Evolutionary conservation across 2,797 vertebrate genomes (phyloP), one percentile per base, ranked within the genome.

Genomic region (Macrochelys suwanniensis): DNA sequence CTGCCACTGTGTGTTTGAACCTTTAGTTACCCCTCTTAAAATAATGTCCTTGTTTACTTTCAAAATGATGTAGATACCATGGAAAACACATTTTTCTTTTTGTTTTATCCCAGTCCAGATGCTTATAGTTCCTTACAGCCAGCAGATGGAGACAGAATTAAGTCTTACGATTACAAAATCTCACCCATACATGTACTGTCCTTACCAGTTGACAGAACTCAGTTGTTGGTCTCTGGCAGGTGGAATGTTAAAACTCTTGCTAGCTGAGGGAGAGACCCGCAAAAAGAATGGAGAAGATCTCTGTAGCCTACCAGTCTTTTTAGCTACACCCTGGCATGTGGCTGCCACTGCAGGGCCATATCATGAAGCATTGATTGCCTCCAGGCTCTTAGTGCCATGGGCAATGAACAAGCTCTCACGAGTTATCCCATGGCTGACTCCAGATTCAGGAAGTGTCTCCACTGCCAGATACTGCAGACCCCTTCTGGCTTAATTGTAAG

Each of bases 401-500:
- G 47, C 51, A 3, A 2, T 3, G 33, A 50, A 10, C 6, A 3
- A 47, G 71, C 85, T 33, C 42, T 68, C 21, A 3, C 71, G 42
- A 10, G 53, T 50, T 57, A 1, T 2, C 1, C 21, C 0, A 13
- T 5, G 7, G 42, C 57, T 11, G 25, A 56, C 47, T 37, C 31
- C 81, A 26, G 3, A 54, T n/a, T 21, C 7, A 0, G 71, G 28
- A 5, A 0, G 1, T 45, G 28, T 23, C 88, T 0, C 0, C 51
- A 53, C 45, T 87, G 50, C 80, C 5, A 1, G 37, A 23, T 53
- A 1, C 8, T 57, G 4, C 0, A 1, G 65, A 56, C 25, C 25
- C 21, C 53, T 89, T n/a, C 11, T 54, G 53, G 53, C 53, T 54
- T 54, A 23, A 54, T 23, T 68, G n/a, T 21, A 10, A 68, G n/a